phyloP scores from a whole-genome alignment of 2,888 invertebrate genomes.

The Glomeris marginata region DNA sequence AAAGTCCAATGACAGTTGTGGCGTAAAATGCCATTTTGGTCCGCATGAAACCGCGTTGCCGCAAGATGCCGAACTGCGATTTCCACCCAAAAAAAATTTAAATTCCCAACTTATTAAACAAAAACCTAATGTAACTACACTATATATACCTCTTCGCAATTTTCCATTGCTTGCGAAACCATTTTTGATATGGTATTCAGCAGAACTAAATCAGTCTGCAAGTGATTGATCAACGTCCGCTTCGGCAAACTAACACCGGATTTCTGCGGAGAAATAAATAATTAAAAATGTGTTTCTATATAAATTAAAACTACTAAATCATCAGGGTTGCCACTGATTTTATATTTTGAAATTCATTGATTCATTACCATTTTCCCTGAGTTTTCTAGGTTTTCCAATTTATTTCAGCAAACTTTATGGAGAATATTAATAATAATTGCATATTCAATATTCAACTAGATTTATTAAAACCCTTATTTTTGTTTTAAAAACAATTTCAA shows the following conservation, averaged over 20 bases:
- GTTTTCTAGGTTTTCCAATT: too few relatives aligned
- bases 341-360: too few relatives aligned
- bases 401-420: too few relatives aligned
- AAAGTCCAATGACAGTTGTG: slow-evolving; percentile 25
- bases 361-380: too few relatives aligned
- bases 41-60: slow-evolving; percentile 16
- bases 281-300: neutral
- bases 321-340: too few relatives aligned
- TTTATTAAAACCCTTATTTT: too few relatives aligned
- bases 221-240: neutral
- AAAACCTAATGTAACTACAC: too few relatives aligned
- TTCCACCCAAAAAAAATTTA: neutral
- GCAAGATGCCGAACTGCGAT: neutral
- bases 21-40: slow-evolving; percentile 29
- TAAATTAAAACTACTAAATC: too few relatives aligned
- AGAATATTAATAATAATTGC: too few relatives aligned
- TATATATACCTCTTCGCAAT: neutral
- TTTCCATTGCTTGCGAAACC: neutral
- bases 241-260: slow-evolving; percentile 4
- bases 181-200: slow-evolving; percentile 1
- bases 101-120: too few relatives aligned
- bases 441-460: too few relatives aligned
- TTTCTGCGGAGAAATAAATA: slow-evolving; percentile 1
- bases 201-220: neutral
- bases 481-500: too few relatives aligned